Percentiles rank a stretch among this genome's conserved stretches.
Evolutionary conservation across 2,113 vertebrate genomes (phyloP).

Genomic region (Aramus guarauna): DNA sequence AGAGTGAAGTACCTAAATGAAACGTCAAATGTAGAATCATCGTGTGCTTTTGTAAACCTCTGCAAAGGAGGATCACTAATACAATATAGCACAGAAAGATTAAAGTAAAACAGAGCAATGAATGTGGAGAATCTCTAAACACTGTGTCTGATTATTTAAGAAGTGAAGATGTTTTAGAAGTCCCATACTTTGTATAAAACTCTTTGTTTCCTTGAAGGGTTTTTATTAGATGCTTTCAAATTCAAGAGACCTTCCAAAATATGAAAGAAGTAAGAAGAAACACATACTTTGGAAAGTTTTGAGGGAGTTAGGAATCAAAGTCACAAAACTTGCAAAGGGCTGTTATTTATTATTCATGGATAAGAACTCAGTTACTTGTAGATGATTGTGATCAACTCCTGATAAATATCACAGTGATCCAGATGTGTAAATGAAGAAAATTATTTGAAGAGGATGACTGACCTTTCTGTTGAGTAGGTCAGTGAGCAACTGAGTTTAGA

Average conservation of each 20-base stretch:
- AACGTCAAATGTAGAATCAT: neutral
- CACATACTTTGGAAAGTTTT: neutral
- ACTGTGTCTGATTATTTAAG: neutral
- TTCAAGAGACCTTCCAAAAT: neutral
- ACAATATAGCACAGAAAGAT: neutral
- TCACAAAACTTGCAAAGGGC: neutral
- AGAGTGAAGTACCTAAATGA: neutral
- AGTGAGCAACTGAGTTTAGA: neutral
- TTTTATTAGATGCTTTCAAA: neutral
- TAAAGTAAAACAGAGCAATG: neutral
- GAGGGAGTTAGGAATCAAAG: neutral
- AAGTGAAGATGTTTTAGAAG: neutral
- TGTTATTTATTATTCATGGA: neutral
- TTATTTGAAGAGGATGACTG: neutral
- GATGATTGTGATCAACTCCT: neutral
- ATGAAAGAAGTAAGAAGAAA: neutral
- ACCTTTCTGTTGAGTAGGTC: slow-evolving; percentile 32
- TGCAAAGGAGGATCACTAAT: neutral
- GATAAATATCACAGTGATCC: neutral
- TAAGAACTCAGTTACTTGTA: neutral
- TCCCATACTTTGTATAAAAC: neutral
- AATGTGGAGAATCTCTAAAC: neutral
- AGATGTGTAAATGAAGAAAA: neutral
- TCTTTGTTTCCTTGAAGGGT: neutral
- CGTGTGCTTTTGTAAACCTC: neutral